Conservation (phyloP, 2,113 vertebrate genomes). For the Thamnaconus septentrionalis region DNA sequence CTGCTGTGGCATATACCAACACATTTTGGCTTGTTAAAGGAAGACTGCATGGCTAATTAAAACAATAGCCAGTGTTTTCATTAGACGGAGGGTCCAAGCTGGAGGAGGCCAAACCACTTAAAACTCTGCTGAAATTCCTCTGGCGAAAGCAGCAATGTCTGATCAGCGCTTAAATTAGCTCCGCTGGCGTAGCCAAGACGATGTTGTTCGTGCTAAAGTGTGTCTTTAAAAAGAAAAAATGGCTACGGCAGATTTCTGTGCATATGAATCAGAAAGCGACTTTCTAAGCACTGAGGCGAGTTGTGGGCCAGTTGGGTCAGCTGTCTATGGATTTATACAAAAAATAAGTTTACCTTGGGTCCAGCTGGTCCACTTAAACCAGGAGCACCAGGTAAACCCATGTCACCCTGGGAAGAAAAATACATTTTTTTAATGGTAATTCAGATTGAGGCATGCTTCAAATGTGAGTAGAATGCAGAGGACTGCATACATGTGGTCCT, state of each 20-base stretch:
- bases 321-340: constrained; percentile 7
- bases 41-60: neutral
- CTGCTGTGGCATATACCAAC: too few species aligned
- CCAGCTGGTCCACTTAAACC: constrained; percentile 84
- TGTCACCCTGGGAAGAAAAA: constrained; percentile 78
- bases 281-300: neutral
- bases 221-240: constrained; percentile 43
- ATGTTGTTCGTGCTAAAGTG: constrained; percentile 17
- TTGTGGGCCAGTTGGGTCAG: constrained; percentile 9
- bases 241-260: constrained; percentile 1
- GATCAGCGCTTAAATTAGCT: constrained; percentile 39
- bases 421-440: neutral
- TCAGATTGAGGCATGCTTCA: neutral
- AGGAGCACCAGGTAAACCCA: constrained; percentile 80
- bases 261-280: constrained; percentile 1
- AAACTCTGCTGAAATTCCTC: constrained; percentile 60
- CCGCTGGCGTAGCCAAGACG: constrained; percentile 22
- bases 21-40: too few species aligned
- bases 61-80: too few species aligned
- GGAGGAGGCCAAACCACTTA: constrained; percentile 42
- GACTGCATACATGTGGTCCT: constrained; percentile 66
- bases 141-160: constrained; percentile 40
- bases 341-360: constrained; percentile 81
- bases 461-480: neutral
- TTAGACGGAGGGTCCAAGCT: constrained; percentile 45